Evolutionary conservation across 2,797 vertebrate species (phyloP).

Genomic region (Pipistrellus pygmaeus): DNA sequence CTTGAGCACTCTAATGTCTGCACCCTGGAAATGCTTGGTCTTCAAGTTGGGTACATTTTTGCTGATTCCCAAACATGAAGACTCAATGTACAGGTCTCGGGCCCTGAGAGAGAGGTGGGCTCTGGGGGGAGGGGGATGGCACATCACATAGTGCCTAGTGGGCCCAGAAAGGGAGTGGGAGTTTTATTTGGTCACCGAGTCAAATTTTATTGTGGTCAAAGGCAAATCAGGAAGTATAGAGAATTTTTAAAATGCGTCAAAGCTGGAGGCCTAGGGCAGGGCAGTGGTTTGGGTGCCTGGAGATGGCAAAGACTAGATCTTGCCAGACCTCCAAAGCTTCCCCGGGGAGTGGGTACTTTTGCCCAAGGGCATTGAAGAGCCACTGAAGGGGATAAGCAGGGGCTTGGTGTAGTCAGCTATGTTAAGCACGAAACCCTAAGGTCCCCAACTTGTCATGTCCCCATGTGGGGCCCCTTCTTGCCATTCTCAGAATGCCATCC

Average conservation of each 20-base stretch:
- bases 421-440: neutral
- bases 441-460: neutral
- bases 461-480: neutral
- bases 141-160: neutral
- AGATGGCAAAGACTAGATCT: neutral
- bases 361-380: neutral
- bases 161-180: neutral
- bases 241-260: neutral
- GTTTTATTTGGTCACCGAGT: neutral
- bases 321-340: neutral
- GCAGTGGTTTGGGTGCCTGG: neutral
- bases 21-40: neutral
- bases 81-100: neutral
- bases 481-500: neutral
- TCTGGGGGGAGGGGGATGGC: accelerated
- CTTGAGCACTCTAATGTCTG: neutral
- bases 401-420: neutral
- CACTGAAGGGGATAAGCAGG: neutral
- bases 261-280: neutral
- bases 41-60: neutral
- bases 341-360: neutral
- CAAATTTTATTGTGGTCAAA: neutral
- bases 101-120: neutral
- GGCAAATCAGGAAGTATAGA: neutral
- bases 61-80: neutral